Base-by-base conservation (phyloP, 2,888 invertebrate genomes). In the Hydropsyche betteni region DNA sequence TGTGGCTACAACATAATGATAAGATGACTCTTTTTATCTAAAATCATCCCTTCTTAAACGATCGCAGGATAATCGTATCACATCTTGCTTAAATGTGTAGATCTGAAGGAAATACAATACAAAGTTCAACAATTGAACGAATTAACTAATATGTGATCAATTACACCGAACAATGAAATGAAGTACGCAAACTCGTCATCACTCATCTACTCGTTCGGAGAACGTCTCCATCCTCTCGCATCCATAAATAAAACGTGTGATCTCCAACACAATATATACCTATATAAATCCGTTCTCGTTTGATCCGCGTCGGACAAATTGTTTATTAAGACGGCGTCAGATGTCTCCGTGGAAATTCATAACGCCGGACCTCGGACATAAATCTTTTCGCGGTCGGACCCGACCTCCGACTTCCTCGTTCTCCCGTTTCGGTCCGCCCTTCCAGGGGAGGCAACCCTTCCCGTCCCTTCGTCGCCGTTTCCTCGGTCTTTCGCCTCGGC, bases 291-390 rank as follows among this genome's bases (percentile, higher is more conserved):
- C 14, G 16, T 14, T 58, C 16, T 14, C 14, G 24, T 58, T 58
- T 58, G 58, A 14, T 58, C 58, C 14, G 58, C 44, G 24, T 44
- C 50, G 50, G 69, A 69, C 69, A 69, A 69, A 69, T 69, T 69
- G 69, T 69, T 69, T 69, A 69, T 69, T 69, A 69, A 69, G 44
- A 69, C 50, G 69, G 69, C 69, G 51, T 69, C 69, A 69, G 69
- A 69, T 69, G 69, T 69, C 69, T 36, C 51, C 50, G 69, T 51
- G 69, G 51, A 44, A 69, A 69, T 69, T 69, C 69, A 69, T 69
- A 69, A 69, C 50, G 44, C 24, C 33, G 34, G 64, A 12, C 14
- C 69, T 44, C n/a, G 6, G 50, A 44, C 24, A 69, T 69, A 69
- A 69, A 69, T 69, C 69, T 69, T 69, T 69, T 44, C 50, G 69